phyloP scores from a whole-genome alignment of 2,797 vertebrate species.

The Ispidina picta region DNA sequence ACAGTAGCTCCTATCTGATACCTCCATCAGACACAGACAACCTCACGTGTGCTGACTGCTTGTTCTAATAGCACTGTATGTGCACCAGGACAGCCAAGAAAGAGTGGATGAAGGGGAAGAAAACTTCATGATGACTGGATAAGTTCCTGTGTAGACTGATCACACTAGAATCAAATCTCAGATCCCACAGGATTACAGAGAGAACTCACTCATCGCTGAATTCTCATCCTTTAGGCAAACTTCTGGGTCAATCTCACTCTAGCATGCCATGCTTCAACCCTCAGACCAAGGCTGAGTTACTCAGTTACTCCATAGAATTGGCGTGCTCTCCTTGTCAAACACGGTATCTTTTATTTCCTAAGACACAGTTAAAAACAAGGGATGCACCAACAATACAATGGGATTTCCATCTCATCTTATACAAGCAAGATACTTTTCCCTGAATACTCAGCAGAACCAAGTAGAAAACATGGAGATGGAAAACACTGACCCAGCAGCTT shows the following conservation, averaged over 20 bases:
- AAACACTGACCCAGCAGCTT: neutral
- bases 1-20: neutral
- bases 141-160: neutral
- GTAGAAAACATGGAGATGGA: neutral
- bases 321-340: neutral
- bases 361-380: neutral
- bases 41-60: fast-evolving
- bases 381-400: fast-evolving
- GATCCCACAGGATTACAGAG: neutral
- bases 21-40: neutral
- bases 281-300: neutral
- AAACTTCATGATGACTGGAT: neutral
- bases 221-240: neutral
- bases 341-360: neutral
- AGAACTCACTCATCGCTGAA: neutral
- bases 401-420: neutral
- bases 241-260: neutral
- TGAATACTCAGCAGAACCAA: neutral
- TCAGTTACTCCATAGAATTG: neutral
- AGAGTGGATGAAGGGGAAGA: neutral
- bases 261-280: neutral
- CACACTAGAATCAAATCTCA: neutral
- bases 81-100: fast-evolving
- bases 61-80: neutral
- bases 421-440: neutral